Percentiles rank a stretch among this genome's conserved stretches.
Evolutionary conservation across 2,113 vertebrate species (phyloP).

Genomic region (Rissa tridactyla): DNA sequence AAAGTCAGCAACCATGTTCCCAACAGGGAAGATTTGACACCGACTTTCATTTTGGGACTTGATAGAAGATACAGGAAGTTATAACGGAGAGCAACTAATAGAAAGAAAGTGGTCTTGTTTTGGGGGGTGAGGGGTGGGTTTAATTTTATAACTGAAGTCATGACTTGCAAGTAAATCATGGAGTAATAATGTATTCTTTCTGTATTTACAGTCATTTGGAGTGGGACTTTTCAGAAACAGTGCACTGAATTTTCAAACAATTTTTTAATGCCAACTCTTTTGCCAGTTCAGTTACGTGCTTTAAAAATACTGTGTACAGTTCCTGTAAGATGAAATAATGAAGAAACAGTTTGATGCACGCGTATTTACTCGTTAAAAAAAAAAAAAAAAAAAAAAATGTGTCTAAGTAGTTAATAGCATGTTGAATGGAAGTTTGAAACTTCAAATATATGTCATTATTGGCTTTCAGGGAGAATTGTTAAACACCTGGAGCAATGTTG

Average conservation of each 20-base stretch:
- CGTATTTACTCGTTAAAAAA: not conserved
- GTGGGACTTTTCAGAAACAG: not conserved
- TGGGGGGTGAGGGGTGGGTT: not conserved
- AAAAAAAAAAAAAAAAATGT: not conserved
- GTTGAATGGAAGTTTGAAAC: not conserved
- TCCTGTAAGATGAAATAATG: not conserved
- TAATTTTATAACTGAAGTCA: not conserved
- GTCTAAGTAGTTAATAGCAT: not conserved
- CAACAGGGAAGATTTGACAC: not conserved
- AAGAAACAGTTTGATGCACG: not conserved
- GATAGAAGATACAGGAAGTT: not conserved
- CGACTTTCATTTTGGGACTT: not conserved
- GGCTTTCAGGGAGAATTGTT: not conserved
- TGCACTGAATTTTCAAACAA: not conserved
- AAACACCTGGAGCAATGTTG: not conserved
- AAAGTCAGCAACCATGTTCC: not conserved
- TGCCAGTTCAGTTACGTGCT: not conserved
- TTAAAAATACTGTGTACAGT: not conserved
- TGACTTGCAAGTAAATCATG: not conserved
- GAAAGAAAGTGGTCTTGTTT: not conserved
- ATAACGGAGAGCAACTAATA: not conserved
- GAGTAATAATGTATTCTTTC: not conserved
- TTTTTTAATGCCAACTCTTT: not conserved
- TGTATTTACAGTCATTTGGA: not conserved
- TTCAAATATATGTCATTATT: not conserved